phyloP scores from a whole-genome alignment of 2,888 invertebrate species.

The Pyrgus malvae region DNA sequence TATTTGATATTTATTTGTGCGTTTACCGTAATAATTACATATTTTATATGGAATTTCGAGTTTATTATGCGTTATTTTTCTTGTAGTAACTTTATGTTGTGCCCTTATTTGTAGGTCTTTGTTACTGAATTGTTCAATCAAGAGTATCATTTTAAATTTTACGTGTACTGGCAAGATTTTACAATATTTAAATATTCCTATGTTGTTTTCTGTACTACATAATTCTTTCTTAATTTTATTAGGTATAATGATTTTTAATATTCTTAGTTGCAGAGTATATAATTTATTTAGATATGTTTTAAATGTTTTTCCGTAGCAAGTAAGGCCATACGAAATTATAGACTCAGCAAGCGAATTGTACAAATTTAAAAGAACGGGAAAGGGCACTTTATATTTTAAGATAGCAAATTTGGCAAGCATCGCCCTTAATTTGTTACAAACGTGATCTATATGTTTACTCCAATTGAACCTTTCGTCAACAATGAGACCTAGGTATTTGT shows the following conservation, averaged over 20 bases:
- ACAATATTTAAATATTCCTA: neutral
- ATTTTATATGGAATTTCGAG: neutral
- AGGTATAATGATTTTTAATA: constrained; percentile 12
- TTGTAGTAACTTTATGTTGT: neutral
- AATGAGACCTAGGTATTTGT: constrained; percentile 9
- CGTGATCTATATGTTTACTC: neutral
- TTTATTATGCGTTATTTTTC: neutral
- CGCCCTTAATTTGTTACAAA: constrained; percentile 4
- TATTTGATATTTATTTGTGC: neutral
- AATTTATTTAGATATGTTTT: constrained; percentile 10
- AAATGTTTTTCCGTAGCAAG: constrained; percentile 16
- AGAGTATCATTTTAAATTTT: neutral
- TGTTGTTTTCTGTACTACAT: neutral
- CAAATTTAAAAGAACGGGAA: neutral
- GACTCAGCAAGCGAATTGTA: constrained; percentile 5
- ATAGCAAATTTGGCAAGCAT: neutral
- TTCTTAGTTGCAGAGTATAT: constrained; percentile 8
- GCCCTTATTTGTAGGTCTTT: neutral
- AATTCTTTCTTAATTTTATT: neutral
- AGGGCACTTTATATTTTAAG: constrained; percentile 2
- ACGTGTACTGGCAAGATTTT: constrained; percentile 6
- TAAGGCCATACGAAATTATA: constrained; percentile 14
- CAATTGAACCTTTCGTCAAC: constrained; percentile 5
- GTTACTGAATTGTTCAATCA: constrained; percentile 3
- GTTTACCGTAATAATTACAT: neutral